Evolutionary conservation across 1,140 invertebrate genomes (phyloP).

Genomic region (Heliconius congener): DNA sequence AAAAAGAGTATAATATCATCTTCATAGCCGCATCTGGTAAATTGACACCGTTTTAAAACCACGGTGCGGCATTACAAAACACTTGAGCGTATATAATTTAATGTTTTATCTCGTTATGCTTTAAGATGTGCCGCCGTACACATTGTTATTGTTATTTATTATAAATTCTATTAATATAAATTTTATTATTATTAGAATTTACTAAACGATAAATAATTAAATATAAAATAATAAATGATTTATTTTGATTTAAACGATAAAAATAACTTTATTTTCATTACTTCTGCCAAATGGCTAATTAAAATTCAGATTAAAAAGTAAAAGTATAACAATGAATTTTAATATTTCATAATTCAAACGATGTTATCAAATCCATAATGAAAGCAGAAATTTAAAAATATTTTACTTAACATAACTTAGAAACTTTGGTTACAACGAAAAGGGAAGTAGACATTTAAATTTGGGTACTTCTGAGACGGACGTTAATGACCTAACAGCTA

Average conservation of each 20-base stretch:
- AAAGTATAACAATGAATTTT: background rate
- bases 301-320: background rate
- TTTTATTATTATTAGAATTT: background rate
- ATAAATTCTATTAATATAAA: background rate
- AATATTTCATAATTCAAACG: background rate
- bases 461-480: slow-evolving; percentile 60
- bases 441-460: slow-evolving; percentile 72
- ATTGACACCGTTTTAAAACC: slow-evolving; percentile 30
- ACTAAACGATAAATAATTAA: background rate
- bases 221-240: too few relatives aligned
- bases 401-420: background rate
- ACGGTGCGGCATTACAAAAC: slow-evolving; percentile 20
- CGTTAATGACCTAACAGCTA: slow-evolving; percentile 71
- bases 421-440: slow-evolving; percentile 54
- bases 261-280: background rate
- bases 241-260: background rate
- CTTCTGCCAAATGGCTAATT: background rate
- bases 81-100: slow-evolving; percentile 26
- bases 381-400: background rate
- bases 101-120: slow-evolving; percentile 27
- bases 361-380: background rate
- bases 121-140: slow-evolving; percentile 11
- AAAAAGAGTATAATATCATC: slow-evolving; percentile 26
- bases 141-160: background rate
- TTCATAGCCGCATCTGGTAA: slow-evolving; percentile 27